Percentiles rank a stretch among this genome's conserved stretches.
phyloP scores from a whole-genome alignment of 2,888 invertebrate genomes.

The Fragum sueziense region DNA sequence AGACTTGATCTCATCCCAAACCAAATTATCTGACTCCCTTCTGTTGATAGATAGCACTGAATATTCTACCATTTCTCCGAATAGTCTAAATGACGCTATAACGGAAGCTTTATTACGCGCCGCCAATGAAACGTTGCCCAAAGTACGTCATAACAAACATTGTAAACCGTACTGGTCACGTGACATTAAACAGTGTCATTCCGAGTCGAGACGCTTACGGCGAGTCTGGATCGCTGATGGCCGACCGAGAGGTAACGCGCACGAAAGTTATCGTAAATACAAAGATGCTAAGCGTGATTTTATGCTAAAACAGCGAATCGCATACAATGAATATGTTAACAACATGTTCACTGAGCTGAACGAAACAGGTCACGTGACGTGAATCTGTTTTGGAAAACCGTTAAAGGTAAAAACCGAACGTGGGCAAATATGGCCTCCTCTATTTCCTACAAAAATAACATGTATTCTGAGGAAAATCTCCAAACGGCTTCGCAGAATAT shows the following conservation, averaged over 20 bases:
- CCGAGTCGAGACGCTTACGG: not conserved
- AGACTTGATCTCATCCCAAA: no score
- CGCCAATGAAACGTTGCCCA: no score
- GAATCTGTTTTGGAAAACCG: not conserved
- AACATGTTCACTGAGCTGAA: not conserved
- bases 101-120: no score
- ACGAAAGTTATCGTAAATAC: not conserved
- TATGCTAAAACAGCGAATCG: not conserved
- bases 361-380: not conserved
- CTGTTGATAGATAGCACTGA: no score
- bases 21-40: no score
- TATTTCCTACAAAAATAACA: no score
- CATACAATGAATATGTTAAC: not conserved
- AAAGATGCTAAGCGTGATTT: not conserved
- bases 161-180: conserved; percentile 13
- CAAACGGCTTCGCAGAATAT: no score
- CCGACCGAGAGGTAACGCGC: not conserved
- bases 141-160: no score
- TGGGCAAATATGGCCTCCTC: not conserved
- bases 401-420: not conserved
- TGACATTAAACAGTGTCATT: not conserved
- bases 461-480: no score
- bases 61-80: no score
- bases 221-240: conserved; percentile 1
- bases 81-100: no score